Conservation (phyloP, 2,888 invertebrate genomes). For the Hydrotaea cyrtoneurina region DNA sequence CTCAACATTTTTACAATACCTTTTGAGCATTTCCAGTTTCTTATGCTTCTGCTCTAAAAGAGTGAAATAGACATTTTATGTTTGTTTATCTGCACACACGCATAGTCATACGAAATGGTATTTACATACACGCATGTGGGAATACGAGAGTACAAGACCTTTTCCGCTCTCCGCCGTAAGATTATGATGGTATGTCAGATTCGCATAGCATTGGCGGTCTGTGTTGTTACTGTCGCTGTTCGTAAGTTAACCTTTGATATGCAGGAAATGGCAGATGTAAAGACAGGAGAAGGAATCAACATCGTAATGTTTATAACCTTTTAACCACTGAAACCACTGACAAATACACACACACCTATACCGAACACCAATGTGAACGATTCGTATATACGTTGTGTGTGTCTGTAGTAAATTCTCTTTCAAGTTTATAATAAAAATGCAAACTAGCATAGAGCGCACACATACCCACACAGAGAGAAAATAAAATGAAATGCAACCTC, state of each 20-base stretch:
- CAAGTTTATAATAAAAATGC: constrained; percentile 67
- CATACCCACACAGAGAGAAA: not conserved
- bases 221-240: constrained; percentile 37
- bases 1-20: constrained; percentile 50
- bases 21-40: constrained; percentile 30
- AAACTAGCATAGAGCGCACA: constrained; percentile 59
- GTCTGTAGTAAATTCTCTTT: constrained; percentile 54
- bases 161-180: constrained; percentile 27
- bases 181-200: constrained; percentile 58
- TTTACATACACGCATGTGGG: no score
- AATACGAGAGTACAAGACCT: not conserved
- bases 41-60: constrained; percentile 45
- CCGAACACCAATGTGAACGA: constrained; percentile 12
- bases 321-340: constrained; percentile 60
- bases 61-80: constrained; percentile 58
- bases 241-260: constrained; percentile 62
- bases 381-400: not conserved
- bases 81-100: constrained; percentile 37
- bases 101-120: not conserved
- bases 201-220: not conserved
- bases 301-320: constrained; percentile 63
- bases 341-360: constrained; percentile 38
- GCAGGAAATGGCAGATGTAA: constrained; percentile 34
- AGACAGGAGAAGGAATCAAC: not conserved
- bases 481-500: constrained; percentile 62